A percentile compares a stretch with the other conserved stretches of the same genome.
Evolutionary conservation across 2,888 invertebrate genomes (phyloP).

Genomic region (Colletes collaris): DNA sequence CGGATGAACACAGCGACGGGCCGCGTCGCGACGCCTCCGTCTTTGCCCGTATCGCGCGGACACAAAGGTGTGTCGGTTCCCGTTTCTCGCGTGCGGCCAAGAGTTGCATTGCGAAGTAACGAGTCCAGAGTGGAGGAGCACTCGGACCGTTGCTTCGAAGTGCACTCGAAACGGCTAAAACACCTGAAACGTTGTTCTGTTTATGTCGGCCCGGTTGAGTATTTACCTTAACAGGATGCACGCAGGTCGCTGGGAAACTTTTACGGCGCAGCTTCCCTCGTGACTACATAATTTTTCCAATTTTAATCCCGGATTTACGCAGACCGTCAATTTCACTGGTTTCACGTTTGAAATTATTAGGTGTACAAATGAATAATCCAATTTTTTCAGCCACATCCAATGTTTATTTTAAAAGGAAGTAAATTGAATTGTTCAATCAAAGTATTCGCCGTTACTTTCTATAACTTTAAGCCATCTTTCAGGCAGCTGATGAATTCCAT

Average conservation of each 20-base stretch:
- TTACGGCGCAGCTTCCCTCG: too few species aligned
- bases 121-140: slow-evolving; percentile 72
- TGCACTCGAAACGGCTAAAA: slow-evolving; percentile 71
- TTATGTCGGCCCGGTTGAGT: slow-evolving; percentile 64
- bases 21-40: slow-evolving; percentile 24
- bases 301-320: too few species aligned
- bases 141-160: slow-evolving; percentile 70
- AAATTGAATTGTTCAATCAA: too few species aligned
- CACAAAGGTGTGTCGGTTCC: slow-evolving; percentile 12
- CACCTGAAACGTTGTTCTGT: slow-evolving; percentile 76
- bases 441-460: too few species aligned
- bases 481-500: too few species aligned
- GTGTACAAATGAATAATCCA: too few species aligned
- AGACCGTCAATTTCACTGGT: too few species aligned
- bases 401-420: too few species aligned
- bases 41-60: slow-evolving; percentile 3
- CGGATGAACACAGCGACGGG: not conserved
- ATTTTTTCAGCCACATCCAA: too few species aligned
- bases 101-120: slow-evolving; percentile 75
- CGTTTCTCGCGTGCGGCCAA: slow-evolving; percentile 66
- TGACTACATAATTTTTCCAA: too few species aligned
- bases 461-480: too few species aligned
- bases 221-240: slow-evolving; percentile 63
- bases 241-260: slow-evolving; percentile 5
- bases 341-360: too few species aligned